Evolutionary conservation across 2,113 vertebrate species (phyloP), one percentile per base, ranked within the genome.

Genomic region (Emberiza fucata): DNA sequence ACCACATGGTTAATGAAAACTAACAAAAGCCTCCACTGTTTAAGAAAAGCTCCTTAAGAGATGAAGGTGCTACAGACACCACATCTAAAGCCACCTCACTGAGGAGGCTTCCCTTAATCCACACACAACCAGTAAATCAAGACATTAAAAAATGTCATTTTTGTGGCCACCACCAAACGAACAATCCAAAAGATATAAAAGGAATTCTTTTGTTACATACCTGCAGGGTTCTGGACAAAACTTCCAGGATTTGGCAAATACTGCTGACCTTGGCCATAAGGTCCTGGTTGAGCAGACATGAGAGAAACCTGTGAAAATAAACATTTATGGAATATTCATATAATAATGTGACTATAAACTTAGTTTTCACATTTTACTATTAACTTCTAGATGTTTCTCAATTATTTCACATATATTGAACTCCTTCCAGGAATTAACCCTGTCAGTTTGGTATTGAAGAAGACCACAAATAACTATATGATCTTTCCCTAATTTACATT

Each of bases 231-330:
- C 81, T 97, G 97, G 98, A 98, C 96, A 96, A 99, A 98, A 97
- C 97, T 94, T 97, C 97, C 98, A 54, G 98, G 90, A 97, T 98
- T 99, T 84, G 98, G 98, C 86, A 99, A 97, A 97, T 98, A 99
- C 7, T 98, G 96, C 73, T 98, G 98, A 95, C 97, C 98, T 93
- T 98, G 98, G 72, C 96, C 97, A 75, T 98, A 98, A 90, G 97
- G 95, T 90, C 97, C 96, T 71, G 96, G 85, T n/a, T 98, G 98
- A 93, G 86, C 81, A 64, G 97, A 95, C 86, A 97, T 69, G 33
- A 96, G 91, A 97, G 96, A 91, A 95, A 98, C 97, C 98, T 98
- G 94, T 81, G 90, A 95, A 89, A 95, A 22, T 20, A 86, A 94
- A 78, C 35, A 39, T 22, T 59, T 81, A 78, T 92, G 29, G 80